phyloP scores from a whole-genome alignment of 2,797 vertebrate genomes.

The Ptychobarbus kaznakovi region DNA sequence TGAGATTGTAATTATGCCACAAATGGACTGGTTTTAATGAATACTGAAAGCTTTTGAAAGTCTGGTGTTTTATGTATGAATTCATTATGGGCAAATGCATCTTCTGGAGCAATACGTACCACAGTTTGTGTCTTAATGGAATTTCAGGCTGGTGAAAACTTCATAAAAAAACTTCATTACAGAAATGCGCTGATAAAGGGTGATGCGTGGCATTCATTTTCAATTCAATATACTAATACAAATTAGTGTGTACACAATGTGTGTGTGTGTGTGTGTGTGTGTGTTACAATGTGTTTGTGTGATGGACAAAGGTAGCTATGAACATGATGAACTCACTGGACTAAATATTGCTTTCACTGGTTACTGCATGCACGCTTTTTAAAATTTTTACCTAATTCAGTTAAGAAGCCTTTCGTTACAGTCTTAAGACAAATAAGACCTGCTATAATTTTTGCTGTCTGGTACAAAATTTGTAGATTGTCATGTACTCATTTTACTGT shows the following conservation, averaged over 20 bases:
- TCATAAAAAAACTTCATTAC: constrained; percentile 53
- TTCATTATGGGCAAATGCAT: constrained; percentile 52
- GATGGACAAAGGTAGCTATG: background rate
- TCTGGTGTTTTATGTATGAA: constrained; percentile 51
- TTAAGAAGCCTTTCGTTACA: background rate
- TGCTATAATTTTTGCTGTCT: background rate
- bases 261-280: background rate
- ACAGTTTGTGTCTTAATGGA: constrained; percentile 48
- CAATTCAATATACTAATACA: constrained; percentile 9
- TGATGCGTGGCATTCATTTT: constrained; percentile 22
- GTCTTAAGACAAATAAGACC: background rate
- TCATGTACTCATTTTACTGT: background rate
- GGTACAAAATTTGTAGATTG: background rate
- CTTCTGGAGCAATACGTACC: constrained; percentile 22
- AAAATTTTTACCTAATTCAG: background rate
- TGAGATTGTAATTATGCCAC: constrained; percentile 46
- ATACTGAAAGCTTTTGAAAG: constrained; percentile 47
- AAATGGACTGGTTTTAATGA: constrained; percentile 52
- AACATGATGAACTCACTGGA: background rate
- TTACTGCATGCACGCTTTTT: background rate
- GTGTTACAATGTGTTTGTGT: background rate
- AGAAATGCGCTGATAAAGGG: constrained; percentile 31
- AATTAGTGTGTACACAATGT: background rate
- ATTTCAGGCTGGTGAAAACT: constrained; percentile 42
- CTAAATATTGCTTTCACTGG: background rate